Evolutionary conservation across 2,888 invertebrate genomes (phyloP).

Genomic region (Osedax frankpressi): DNA sequence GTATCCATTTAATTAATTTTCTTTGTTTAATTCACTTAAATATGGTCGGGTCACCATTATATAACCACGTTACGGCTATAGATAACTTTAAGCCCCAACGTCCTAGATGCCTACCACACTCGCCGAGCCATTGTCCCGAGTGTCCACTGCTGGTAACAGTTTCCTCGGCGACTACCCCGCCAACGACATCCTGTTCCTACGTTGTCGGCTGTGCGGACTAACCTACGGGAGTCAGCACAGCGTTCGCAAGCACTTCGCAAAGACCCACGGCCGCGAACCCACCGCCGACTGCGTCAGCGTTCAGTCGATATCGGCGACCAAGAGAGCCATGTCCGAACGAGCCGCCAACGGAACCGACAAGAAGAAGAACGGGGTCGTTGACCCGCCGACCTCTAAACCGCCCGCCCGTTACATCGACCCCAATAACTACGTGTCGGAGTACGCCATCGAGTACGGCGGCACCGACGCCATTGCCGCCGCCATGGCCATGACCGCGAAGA

Average conservation of each 20-base stretch:
- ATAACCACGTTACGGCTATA: too few species aligned
- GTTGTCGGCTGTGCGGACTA: slow-evolving; percentile 38
- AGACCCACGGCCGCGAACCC: slow-evolving; percentile 42
- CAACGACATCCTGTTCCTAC: slow-evolving; percentile 39
- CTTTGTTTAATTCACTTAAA: too few species aligned
- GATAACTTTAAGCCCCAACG: too few species aligned
- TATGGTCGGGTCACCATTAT: too few species aligned
- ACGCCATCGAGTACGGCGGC: neutral
- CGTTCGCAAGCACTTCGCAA: slow-evolving; percentile 41
- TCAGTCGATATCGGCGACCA: slow-evolving; percentile 41
- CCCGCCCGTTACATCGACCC: neutral
- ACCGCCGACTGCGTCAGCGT: slow-evolving; percentile 38
- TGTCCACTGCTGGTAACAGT: slow-evolving; percentile 22
- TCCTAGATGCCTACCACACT: neutral
- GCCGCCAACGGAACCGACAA: neutral
- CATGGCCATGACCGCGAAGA: neutral
- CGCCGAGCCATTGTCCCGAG: neutral
- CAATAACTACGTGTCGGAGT: neutral
- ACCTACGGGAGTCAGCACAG: slow-evolving; percentile 42
- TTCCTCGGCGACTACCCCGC: slow-evolving; percentile 38
- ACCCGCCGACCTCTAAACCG: neutral
- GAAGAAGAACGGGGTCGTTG: neutral
- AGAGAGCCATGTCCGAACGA: slow-evolving; percentile 26
- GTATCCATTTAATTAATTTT: too few species aligned
- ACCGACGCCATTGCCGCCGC: neutral